Evolutionary conservation across 2,888 invertebrate genomes (phyloP), one percentile per base, ranked within the genome.

Genomic region (Troglohyphantes excavatus): DNA sequence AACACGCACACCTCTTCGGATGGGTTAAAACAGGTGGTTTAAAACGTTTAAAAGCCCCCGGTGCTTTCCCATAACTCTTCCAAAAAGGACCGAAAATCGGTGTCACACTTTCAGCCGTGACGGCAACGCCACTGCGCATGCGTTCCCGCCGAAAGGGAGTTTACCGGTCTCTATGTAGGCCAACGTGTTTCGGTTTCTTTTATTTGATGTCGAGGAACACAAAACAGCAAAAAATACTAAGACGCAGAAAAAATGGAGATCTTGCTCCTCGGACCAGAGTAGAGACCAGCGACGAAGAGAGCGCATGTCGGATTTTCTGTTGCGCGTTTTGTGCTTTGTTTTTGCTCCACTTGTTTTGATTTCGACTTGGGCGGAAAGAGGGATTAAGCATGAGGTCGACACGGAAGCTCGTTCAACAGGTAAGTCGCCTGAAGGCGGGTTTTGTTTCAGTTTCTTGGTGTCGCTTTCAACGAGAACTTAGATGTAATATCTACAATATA

Each of bases 91-190:
- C 46, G 53, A 78, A 70, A 87, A 79, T 75, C 73, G 78, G 73
- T 88, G 81, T 73, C 73, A 88, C 76, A 82, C 65, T 88, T 82
- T 75, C 73, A 59, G 65, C 72, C 73, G 75, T 73, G 63, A 79
- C 73, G 86, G 67, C 9, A 85, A 26, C 65, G n/a, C 39, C 27
- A 85, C 5, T 67, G 76, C 87, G 78, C 78, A 87, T 87, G 87
- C 79, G 70, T 70, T 70, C 53, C 68, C 23, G 46, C 79, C 76
- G 75, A 82, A 86, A 78, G 85, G 85, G 78, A 78, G 76, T 78
- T 78, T 78, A 76, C 85, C 76, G 61, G 76, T 86, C 78, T 39
- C 59, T 86, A 86, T 86, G 76, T 86, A 86, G 85, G 85, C 85
- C 85, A 86, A 78, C 85, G 61, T 86, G 85, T 86, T 86, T 86